Conservation (phyloP, 2,797 vertebrate genomes). For the Alosa sapidissima region DNA sequence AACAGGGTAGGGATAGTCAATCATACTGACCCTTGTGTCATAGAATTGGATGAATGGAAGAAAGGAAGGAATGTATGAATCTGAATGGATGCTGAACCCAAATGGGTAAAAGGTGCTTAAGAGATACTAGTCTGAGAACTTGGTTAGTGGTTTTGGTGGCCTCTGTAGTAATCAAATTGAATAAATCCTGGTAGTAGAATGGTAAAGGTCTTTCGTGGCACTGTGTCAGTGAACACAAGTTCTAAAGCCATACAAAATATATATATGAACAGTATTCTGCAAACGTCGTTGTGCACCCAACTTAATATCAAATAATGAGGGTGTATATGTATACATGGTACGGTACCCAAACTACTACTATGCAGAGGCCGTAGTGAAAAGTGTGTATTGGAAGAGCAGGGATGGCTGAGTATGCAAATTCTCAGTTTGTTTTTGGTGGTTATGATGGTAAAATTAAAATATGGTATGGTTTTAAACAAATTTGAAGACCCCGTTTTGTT, state of each 20-base stretch:
- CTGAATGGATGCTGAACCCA: not conserved
- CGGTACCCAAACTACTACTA: slow-evolving; percentile 10
- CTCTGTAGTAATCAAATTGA: not conserved
- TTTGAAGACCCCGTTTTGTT: slow-evolving; percentile 36
- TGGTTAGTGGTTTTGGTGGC: not conserved
- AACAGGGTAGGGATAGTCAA: not conserved
- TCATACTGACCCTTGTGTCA: not conserved
- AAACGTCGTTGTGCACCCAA: not conserved
- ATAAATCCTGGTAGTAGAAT: not conserved
- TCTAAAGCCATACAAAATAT: not conserved
- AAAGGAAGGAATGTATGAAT: slow-evolving; percentile 11
- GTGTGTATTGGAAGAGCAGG: slow-evolving; percentile 41
- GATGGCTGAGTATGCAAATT: slow-evolving; percentile 23
- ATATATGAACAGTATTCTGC: not conserved
- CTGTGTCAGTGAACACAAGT: not conserved
- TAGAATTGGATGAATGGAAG: not conserved
- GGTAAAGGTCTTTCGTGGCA: not conserved
- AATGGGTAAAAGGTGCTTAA: not conserved
- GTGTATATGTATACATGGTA: not conserved
- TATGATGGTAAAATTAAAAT: slow-evolving; percentile 48
- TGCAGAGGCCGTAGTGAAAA: not conserved
- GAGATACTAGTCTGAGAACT: not conserved
- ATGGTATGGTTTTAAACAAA: slow-evolving; percentile 34
- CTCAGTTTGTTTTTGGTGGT: slow-evolving; percentile 39
- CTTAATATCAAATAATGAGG: not conserved